Conservation (phyloP, 2,797 vertebrate genomes). For the Mustela erminea region DNA sequence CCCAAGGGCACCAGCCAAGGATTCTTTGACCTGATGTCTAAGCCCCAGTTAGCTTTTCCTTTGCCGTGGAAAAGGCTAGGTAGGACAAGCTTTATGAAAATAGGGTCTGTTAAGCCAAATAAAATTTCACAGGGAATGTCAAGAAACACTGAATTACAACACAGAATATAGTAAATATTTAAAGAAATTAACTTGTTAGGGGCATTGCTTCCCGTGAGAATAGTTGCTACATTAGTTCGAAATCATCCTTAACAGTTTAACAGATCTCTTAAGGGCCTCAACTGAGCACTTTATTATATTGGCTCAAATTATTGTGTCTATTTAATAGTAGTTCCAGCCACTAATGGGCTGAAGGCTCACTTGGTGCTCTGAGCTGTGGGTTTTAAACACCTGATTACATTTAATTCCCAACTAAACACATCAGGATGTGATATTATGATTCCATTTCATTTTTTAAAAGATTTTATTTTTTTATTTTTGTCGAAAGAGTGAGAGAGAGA, state of each 20-base stretch:
- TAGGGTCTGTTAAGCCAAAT: neutral
- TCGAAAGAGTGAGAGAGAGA: too few species aligned
- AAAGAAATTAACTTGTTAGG: neutral
- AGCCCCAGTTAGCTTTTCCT: neutral
- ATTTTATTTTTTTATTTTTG: neutral
- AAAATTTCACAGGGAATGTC: neutral
- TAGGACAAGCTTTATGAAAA: neutral
- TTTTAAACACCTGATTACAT: neutral
- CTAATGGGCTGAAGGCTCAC: neutral
- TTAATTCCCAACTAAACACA: neutral
- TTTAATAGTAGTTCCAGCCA: neutral
- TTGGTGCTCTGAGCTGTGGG: neutral
- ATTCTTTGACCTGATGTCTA: neutral
- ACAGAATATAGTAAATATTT: neutral
- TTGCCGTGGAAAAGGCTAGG: neutral
- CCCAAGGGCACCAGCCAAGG: too few species aligned
- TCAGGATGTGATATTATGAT: neutral
- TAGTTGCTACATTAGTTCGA: neutral
- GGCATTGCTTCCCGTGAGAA: neutral
- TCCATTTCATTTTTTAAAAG: neutral
- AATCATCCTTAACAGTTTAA: constrained; percentile 42
- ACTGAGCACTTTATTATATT: neutral
- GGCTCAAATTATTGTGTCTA: neutral
- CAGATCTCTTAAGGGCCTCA: neutral
- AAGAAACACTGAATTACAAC: constrained; percentile 38